Evolutionary conservation across 2,797 vertebrate genomes (phyloP), one percentile per base, ranked within the genome.

Genomic region (Crocidura indochinensis): DNA sequence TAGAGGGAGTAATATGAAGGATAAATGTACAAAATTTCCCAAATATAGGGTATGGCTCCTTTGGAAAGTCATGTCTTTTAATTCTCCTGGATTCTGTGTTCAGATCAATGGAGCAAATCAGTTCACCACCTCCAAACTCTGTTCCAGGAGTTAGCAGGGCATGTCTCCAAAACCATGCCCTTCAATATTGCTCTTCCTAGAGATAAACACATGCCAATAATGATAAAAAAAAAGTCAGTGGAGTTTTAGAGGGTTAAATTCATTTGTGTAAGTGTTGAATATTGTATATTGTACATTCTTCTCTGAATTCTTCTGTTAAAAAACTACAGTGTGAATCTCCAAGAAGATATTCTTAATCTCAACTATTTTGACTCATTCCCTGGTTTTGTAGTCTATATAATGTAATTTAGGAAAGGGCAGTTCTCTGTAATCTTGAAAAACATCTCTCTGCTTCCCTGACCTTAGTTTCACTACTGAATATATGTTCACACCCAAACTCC

Each of bases 401-500:
- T 77, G 79, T 60, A 26, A 65, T 65, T 10, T 75, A 84, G 95
- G 93, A 87, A 91, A 74, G 73, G 92, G 75, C 74, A 87, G 93
- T 91, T 89, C 92, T 77, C 84, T 85, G 68, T 94, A 92, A 93
- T 93, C 92, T 95, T 95, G 93, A 89, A 38, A 78, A 72, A 77
- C 11, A 74, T 72, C 67, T 24, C n/a, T 91, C 67, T 83, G 91
- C 72, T 90, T 91, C 92, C 83, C 76, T 62, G 92, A 83, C 29
- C 24, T 47, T 44, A 56, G 91, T 96, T 96, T 95, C 95, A 96
- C 93, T 95, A 90, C 95, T 94, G 92, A 96, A 94, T 14, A 1
- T 15, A n/a, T 2, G 71, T 24, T 71, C 80, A 77, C 84, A 27
- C 88, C 88, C 92, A 38, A 38, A 75, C 81, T 71, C 90, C 78